Evolutionary conservation across 2,797 vertebrate genomes (phyloP).

Genomic region (Eulemur mongoz): DNA sequence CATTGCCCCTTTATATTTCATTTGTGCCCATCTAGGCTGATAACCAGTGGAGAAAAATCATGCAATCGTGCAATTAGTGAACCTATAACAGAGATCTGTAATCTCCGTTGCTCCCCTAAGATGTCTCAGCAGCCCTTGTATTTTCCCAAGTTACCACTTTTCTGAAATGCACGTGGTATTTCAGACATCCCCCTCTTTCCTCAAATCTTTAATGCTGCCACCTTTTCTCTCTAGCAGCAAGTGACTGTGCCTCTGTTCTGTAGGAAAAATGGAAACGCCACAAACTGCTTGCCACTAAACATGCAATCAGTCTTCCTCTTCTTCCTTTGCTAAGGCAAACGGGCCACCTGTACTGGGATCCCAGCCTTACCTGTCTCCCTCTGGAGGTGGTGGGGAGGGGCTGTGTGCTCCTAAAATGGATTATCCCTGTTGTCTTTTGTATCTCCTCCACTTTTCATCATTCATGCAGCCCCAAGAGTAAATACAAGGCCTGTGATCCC

Average conservation of each 20-base stretch:
- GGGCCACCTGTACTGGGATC: neutral
- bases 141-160: neutral
- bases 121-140: neutral
- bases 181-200: neutral
- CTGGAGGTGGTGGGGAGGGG: no score
- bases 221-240: neutral
- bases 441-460: neutral
- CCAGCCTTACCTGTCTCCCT: neutral
- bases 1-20: neutral
- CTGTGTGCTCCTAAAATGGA: accelerated
- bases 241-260: neutral
- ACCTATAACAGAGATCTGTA: neutral
- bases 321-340: neutral
- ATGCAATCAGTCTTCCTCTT: neutral
- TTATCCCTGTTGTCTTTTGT: neutral
- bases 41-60: neutral
- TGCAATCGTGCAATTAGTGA: neutral
- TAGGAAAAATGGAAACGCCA: neutral
- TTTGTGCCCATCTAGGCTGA: neutral
- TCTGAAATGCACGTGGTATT: neutral
- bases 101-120: neutral
- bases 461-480: neutral
- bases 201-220: neutral
- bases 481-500: neutral
- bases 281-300: neutral